Conservation (phyloP, 1,140 invertebrate species). For the Drosophila cardini region DNA sequence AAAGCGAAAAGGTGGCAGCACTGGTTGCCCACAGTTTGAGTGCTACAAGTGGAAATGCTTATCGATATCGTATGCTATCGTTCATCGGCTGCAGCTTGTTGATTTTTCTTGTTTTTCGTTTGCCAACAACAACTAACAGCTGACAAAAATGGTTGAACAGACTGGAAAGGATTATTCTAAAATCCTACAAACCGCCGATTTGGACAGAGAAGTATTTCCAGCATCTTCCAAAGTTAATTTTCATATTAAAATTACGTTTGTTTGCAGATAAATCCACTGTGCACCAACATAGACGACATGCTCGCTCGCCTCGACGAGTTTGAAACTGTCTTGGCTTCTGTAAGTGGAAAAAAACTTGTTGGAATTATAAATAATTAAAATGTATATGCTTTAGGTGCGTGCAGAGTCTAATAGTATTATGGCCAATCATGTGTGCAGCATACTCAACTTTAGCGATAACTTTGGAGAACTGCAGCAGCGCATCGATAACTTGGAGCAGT, state of each 20-base stretch:
- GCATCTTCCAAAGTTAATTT: not conserved
- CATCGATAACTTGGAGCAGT: constrained; percentile 74
- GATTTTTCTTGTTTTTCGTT: constrained; percentile 21
- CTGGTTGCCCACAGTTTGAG: too few relatives aligned
- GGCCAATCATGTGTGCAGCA: constrained; percentile 70
- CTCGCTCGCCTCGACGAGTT: constrained; percentile 78
- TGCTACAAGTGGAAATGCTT: not conserved
- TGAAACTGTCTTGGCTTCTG: constrained; percentile 68
- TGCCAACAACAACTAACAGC: constrained; percentile 12
- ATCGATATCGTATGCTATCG: not conserved
- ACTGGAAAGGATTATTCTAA: constrained; percentile 66
- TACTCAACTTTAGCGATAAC: constrained; percentile 59
- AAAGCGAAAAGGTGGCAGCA: too few relatives aligned
- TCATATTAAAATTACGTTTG: not conserved
- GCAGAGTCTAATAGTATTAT: constrained; percentile 75
- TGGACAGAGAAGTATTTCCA: constrained; percentile 60
- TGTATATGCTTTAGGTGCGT: constrained; percentile 57
- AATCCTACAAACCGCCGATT: constrained; percentile 67
- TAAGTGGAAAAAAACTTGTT: constrained; percentile 5
- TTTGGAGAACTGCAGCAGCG: constrained; percentile 62
- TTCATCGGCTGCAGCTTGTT: constrained; percentile 29
- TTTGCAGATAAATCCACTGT: constrained; percentile 71
- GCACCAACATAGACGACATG: constrained; percentile 81
- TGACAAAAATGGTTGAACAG: constrained; percentile 40
- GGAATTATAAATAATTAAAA: not conserved